Conservation (phyloP, 1,140 invertebrate genomes). For the Paralvinella palmiformis region DNA sequence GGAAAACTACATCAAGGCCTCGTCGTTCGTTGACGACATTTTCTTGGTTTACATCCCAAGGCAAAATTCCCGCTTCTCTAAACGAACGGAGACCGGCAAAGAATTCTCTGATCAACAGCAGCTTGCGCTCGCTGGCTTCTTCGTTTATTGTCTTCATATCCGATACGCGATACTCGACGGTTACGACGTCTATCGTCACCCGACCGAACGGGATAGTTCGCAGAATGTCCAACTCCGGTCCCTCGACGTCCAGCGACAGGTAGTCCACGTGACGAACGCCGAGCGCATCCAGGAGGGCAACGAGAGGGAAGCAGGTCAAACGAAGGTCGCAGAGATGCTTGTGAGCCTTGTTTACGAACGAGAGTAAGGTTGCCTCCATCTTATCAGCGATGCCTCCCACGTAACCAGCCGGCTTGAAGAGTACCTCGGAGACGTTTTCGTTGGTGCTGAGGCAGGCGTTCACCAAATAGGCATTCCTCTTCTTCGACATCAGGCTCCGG, state of each 20-base stretch:
- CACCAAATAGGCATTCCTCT: constrained; percentile 34
- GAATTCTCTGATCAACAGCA: too few species aligned
- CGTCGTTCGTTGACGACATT: too few species aligned
- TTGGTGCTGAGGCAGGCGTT: constrained; percentile 28
- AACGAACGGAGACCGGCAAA: too few species aligned
- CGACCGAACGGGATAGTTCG: constrained; percentile 2
- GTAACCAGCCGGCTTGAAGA: constrained; percentile 1
- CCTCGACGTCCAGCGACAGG: constrained; percentile 15
- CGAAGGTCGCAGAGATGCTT: background rate
- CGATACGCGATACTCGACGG: constrained; percentile 1
- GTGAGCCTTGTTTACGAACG: background rate
- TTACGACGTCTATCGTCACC: background rate
- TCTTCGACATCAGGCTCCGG: constrained; percentile 44
- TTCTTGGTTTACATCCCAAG: too few species aligned
- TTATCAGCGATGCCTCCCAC: background rate
- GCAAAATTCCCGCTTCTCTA: too few species aligned
- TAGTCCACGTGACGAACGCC: constrained; percentile 14
- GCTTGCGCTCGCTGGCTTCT: too few species aligned
- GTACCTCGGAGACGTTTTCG: constrained; percentile 23
- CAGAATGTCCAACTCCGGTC: constrained; percentile 13
- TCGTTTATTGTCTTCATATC: too few species aligned
- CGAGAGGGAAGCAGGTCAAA: constrained; percentile 13
- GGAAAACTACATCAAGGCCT: too few species aligned
- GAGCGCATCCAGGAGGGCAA: constrained; percentile 6
- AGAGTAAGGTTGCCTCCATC: background rate